These are phyloP conservation scores for Hypercompe scribonia DNA, from an alignment of 2,888 invertebrate species.

Conservation along the genomic window DNA sequence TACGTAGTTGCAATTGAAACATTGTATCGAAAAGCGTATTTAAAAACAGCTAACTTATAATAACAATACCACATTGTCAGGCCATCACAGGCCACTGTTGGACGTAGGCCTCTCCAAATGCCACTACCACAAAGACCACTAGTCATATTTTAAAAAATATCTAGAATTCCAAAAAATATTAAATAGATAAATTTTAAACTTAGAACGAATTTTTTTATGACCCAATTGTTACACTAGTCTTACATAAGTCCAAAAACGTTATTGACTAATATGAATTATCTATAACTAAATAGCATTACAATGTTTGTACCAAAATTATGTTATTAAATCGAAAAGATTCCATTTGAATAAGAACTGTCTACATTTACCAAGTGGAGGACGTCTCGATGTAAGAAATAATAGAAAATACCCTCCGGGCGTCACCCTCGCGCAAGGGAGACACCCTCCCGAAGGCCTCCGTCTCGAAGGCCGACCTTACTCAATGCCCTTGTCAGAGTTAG, in stretches of 20 bases:
- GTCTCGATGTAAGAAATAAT: conserved; percentile 81
- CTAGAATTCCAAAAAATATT: no score
- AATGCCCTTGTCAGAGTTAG: conserved; percentile 73
- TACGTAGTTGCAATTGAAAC: no score
- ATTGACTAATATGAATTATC: neutral
- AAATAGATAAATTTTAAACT: no score
- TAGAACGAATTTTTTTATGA: no score
- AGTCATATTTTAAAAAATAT: no score
- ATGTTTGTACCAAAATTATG: neutral
- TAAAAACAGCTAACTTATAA: no score
- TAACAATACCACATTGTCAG: no score
- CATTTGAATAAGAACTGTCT: conserved; percentile 48
- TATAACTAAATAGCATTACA: neutral
- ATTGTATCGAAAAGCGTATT: no score
- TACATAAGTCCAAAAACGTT: neutral
- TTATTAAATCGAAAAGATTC: conserved; percentile 15
- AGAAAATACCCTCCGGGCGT: conserved; percentile 68
- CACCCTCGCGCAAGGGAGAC: conserved; percentile 66
- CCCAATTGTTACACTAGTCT: neutral
- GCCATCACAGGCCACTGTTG: no score
- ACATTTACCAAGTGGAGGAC: conserved; percentile 60
- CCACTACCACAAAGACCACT: no score
- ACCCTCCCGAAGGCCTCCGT: conserved; percentile 61
- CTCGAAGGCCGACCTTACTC: conserved; percentile 74
- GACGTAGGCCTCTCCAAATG: no score